Percentiles rank a stretch among this genome's conserved stretches.
Evolutionary conservation across 2,797 vertebrate genomes (phyloP).

Genomic region (Centroberyx gerrardi): DNA sequence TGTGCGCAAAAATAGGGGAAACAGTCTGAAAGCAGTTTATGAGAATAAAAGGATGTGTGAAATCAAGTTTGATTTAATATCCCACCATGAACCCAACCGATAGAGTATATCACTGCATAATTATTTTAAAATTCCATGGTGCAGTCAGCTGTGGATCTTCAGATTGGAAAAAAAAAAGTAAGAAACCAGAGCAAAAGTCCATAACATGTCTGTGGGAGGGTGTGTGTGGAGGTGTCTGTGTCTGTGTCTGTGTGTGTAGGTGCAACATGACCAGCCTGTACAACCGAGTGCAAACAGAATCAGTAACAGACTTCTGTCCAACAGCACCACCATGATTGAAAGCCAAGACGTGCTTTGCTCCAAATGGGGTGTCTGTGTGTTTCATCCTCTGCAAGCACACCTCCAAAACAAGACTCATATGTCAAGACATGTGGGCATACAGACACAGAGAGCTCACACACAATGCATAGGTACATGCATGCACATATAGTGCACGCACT

Average conservation of each 20-base stretch:
- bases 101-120: slow-evolving; percentile 54
- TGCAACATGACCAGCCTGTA: too few relatives aligned
- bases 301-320: too few relatives aligned
- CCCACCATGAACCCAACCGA: slow-evolving; percentile 53
- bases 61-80: slow-evolving; percentile 61
- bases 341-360: not conserved
- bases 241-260: not conserved
- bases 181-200: too few relatives aligned
- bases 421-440: not conserved
- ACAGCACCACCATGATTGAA: too few relatives aligned
- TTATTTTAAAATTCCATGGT: slow-evolving; percentile 55
- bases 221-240: not conserved
- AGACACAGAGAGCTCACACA: slow-evolving; percentile 18
- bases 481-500: not conserved
- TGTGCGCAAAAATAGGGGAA: too few relatives aligned
- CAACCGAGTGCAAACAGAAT: too few relatives aligned
- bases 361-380: not conserved
- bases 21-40: slow-evolving; percentile 60
- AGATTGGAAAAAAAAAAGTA: slow-evolving; percentile 43
- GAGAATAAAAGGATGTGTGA: slow-evolving; percentile 36
- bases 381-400: not conserved
- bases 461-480: not conserved
- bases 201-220: slow-evolving; percentile 74
- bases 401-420: not conserved
- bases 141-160: slow-evolving; percentile 38